Percentiles rank a stretch among this genome's conserved stretches.
These are phyloP conservation scores for Ploceus nigricollis DNA, from an alignment of 2,113 vertebrate genomes.

Conservation along the genomic window DNA sequence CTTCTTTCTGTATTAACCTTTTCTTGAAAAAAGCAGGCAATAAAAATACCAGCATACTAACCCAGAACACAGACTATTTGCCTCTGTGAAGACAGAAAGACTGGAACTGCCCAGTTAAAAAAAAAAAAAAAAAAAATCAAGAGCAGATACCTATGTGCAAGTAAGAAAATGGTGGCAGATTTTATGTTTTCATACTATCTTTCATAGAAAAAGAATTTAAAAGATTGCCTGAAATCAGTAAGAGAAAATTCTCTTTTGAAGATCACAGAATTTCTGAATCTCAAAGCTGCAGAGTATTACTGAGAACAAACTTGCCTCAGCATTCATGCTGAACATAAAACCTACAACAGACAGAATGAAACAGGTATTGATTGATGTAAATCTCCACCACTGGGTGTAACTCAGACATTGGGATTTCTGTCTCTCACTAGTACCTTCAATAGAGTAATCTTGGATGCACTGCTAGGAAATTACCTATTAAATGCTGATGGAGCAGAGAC, in stretches of 20 bases:
- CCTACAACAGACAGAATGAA: background rate
- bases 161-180: background rate
- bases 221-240: background rate
- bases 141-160: background rate
- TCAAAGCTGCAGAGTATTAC: background rate
- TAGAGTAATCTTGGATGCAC: background rate
- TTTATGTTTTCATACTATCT: background rate
- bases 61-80: background rate
- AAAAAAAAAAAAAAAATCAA: background rate
- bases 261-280: background rate
- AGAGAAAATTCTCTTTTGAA: background rate
- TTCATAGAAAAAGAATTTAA: background rate
- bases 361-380: background rate
- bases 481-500: background rate
- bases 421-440: background rate
- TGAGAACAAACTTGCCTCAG: background rate
- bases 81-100: background rate
- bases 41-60: background rate
- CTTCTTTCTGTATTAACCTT: background rate
- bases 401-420: background rate
- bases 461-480: background rate
- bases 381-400: background rate
- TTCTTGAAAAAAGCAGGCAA: background rate
- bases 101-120: background rate
- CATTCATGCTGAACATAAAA: background rate